A percentile compares a stretch with the other conserved stretches of the same genome.
These are phyloP conservation scores for Drosophila mimetica DNA, from an alignment of 2,888 invertebrate species.

Conservation along the genomic window DNA sequence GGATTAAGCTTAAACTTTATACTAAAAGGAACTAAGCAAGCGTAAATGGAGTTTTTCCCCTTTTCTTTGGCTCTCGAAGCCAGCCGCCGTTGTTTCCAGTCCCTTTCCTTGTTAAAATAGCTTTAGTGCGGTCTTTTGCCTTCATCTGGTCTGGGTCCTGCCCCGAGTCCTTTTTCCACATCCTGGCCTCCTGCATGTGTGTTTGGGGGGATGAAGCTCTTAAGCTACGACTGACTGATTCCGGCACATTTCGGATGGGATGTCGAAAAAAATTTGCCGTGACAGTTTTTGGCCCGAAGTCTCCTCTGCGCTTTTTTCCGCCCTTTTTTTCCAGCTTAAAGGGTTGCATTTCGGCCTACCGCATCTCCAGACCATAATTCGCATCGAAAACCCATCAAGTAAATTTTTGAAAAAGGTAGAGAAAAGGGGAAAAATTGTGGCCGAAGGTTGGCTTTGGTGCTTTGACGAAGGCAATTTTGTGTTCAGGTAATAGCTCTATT, in stretches of 20 bases:
- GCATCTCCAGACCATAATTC: conserved; percentile 41
- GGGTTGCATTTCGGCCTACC: conserved; percentile 38
- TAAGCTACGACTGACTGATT: conserved; percentile 59
- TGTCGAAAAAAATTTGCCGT: conserved; percentile 51
- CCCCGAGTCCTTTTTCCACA: conserved; percentile 40
- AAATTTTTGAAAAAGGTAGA: conserved; percentile 37
- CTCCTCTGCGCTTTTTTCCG: conserved; percentile 15
- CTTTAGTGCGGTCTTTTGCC: conserved; percentile 62
- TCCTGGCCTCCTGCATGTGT: background rate
- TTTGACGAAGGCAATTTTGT: conserved; percentile 61
- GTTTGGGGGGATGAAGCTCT: conserved; percentile 24
- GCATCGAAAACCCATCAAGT: conserved; percentile 70
- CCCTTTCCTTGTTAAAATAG: conserved; percentile 80
- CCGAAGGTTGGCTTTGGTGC: conserved; percentile 45
- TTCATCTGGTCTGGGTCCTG: conserved; percentile 51
- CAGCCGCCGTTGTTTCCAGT: conserved; percentile 42
- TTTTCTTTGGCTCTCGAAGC: conserved; percentile 22
- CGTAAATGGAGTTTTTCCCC: conserved; percentile 67
- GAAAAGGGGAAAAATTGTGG: conserved; percentile 47
- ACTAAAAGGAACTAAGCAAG: conserved; percentile 81
- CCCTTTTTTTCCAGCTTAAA: conserved; percentile 7
- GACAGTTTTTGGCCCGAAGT: conserved; percentile 60
- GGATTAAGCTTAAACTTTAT: conserved; percentile 81
- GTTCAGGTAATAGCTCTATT: conserved; percentile 68
- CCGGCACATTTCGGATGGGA: conserved; percentile 49